Conservation (phyloP, 2,113 vertebrate species). For the Uropsilus gracilis region DNA sequence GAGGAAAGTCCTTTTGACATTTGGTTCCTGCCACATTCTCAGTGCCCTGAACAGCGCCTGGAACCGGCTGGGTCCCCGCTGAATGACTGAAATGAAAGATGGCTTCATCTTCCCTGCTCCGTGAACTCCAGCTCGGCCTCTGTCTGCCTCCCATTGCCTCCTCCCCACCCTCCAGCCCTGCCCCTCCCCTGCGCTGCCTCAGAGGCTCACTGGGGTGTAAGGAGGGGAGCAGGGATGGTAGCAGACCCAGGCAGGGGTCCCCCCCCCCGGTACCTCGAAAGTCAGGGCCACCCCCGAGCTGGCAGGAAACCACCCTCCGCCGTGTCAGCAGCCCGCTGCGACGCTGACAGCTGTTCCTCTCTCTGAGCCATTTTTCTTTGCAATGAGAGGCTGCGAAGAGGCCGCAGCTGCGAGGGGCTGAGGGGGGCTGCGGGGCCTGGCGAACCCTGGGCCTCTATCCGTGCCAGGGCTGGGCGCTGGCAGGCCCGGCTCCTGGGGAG, state of each 20-base stretch:
- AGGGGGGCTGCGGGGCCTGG: background rate
- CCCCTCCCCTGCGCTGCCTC: background rate
- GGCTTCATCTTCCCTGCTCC: background rate
- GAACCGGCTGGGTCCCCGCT: no score
- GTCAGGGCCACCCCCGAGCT: background rate
- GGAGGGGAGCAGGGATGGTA: no score
- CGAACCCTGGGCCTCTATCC: background rate
- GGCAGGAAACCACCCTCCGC: background rate
- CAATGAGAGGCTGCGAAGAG: background rate
- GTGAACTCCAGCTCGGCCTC: background rate
- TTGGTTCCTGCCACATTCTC: background rate
- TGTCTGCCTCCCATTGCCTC: background rate
- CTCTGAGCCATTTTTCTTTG: background rate
- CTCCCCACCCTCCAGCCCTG: background rate
- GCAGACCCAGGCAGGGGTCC: background rate
- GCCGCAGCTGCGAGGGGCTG: background rate
- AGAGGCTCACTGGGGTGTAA: background rate
- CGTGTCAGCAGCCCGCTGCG: background rate
- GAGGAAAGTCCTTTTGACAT: background rate
- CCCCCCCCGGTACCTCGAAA: background rate
- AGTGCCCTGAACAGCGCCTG: background rate
- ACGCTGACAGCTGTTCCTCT: accelerated
- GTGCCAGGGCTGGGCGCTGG: background rate
- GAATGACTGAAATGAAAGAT: background rate
- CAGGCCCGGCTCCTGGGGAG: accelerated